phyloP scores from a whole-genome alignment of 1,140 invertebrate species.

The Anagrus nilaparvatae region DNA sequence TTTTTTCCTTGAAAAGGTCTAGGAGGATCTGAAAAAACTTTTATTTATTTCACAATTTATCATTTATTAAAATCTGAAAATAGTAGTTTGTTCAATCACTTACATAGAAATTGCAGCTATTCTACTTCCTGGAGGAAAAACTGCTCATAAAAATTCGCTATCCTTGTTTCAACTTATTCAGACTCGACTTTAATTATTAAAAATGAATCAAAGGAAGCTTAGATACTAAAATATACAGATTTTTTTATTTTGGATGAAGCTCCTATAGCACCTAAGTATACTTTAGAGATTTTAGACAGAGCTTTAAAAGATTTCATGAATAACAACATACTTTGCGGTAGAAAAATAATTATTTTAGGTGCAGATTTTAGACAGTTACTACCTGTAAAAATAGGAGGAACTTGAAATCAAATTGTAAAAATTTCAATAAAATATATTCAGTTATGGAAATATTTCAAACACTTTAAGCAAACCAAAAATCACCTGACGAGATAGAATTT shows the following conservation, averaged over 20 bases:
- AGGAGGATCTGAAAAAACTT: no score
- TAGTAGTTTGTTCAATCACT: conserved; percentile 8
- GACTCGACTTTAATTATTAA: conserved; percentile 13
- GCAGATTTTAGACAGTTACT: no score
- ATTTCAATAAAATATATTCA: conserved; percentile 2
- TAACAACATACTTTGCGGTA: conserved; percentile 15
- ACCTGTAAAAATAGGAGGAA: background rate
- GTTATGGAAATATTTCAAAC: conserved; percentile 1
- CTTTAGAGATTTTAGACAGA: no score
- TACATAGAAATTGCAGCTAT: no score
- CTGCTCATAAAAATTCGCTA: conserved; percentile 16
- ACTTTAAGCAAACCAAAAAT: no score
- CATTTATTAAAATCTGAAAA: no score
- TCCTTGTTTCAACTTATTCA: conserved; percentile 10
- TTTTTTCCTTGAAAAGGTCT: conserved; percentile 14
- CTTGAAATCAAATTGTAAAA: conserved; percentile 1
- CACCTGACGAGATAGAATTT: background rate
- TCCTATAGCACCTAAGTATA: conserved; percentile 15
- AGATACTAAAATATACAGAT: no score
- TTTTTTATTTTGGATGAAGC: conserved; percentile 23
- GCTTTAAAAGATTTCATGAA: conserved; percentile 13
- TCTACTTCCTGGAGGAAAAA: no score
- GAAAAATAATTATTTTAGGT: no score
- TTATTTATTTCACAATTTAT: no score
- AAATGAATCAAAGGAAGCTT: conserved; percentile 22